Conservation (phyloP, 2,888 invertebrate species). For the Tortricodes alternella region DNA sequence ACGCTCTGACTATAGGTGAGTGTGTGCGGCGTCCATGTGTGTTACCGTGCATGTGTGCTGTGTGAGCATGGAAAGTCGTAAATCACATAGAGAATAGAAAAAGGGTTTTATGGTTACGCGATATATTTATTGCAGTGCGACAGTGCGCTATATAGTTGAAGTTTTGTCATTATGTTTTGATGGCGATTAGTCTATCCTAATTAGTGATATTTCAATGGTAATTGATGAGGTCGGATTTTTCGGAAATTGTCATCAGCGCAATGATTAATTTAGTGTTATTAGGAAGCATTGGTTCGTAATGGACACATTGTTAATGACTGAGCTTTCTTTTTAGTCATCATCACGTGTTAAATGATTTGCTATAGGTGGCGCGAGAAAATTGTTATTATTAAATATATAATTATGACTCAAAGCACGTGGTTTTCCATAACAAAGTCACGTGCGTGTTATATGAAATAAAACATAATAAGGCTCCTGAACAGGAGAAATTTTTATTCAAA, state of each 20-base stretch:
- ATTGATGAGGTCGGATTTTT: conserved; percentile 24
- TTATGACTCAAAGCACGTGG: conserved; percentile 39
- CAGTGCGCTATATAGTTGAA: conserved; percentile 1
- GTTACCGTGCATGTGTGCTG: conserved; percentile 34
- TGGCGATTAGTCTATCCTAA: conserved; percentile 21
- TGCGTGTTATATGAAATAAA: conserved; percentile 26
- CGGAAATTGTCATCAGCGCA: conserved; percentile 29
- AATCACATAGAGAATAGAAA: conserved; percentile 54
- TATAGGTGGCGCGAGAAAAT: conserved; percentile 14
- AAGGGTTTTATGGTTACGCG: conserved; percentile 60
- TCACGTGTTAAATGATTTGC: conserved; percentile 22
- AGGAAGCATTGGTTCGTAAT: conserved; percentile 8
- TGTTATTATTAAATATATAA: conserved; percentile 27
- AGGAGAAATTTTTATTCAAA: background rate
- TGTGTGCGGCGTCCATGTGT: conserved; percentile 39
- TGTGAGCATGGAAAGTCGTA: conserved; percentile 53
- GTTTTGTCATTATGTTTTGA: conserved; percentile 5
- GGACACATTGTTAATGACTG: conserved; percentile 11
- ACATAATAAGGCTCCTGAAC: background rate
- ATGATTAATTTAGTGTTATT: conserved; percentile 28
- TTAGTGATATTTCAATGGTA: conserved; percentile 8
- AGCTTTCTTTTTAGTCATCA: conserved; percentile 32
- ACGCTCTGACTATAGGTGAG: conserved; percentile 84
- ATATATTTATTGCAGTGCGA: conserved; percentile 47
- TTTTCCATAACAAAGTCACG: conserved; percentile 43